Evolutionary conservation across 2,113 vertebrate species (phyloP), one percentile per base, ranked within the genome.

Genomic region (Larimichthys crocea): DNA sequence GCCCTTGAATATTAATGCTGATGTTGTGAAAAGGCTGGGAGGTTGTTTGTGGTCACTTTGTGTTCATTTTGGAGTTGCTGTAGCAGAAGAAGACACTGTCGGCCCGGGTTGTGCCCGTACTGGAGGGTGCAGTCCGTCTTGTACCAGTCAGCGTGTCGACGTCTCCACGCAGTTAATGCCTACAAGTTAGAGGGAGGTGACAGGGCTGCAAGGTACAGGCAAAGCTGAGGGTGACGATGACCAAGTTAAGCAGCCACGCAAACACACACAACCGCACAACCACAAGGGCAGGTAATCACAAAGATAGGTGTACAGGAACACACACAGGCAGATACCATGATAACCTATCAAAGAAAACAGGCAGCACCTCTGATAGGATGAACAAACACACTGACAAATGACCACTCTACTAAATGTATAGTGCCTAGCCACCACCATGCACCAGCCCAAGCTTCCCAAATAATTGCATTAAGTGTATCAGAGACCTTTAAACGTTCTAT

Each of bases 161-260:
- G 83, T 84, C 60, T 85, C 59, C 84, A 40, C 40, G 57, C 50
- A 29, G 87, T 64, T 79, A 79, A 70, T 79, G 84, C 94, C 94
- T 95, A 94, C 11, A 92, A 85, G 92, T 95, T 88, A 94, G 82
- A 95, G 88, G 90, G 87, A 95, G 89, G 94, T 91, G 92, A 94
- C 75, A 93, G 89, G 80, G 87, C 81, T 85, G 88, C 90, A 89
- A 86, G 84, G 87, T 84, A 89, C 76, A 92, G 76, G 87, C 82
- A 90, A 88, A 88, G 76, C 69, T 84, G 74, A 90, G 74, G 79
- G 56, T 66, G 56, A 87, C 57, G 82, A 90, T 86, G 86, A 88
- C 73, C 69, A 85, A 65, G 75, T 72, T 67, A 85, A 81, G 73
- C 81, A 86, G 42, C 24, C 66, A 82, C 46, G 55, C 59, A 56